phyloP scores from a whole-genome alignment of 2,888 invertebrate species.

The Patella ulyssiponensis region DNA sequence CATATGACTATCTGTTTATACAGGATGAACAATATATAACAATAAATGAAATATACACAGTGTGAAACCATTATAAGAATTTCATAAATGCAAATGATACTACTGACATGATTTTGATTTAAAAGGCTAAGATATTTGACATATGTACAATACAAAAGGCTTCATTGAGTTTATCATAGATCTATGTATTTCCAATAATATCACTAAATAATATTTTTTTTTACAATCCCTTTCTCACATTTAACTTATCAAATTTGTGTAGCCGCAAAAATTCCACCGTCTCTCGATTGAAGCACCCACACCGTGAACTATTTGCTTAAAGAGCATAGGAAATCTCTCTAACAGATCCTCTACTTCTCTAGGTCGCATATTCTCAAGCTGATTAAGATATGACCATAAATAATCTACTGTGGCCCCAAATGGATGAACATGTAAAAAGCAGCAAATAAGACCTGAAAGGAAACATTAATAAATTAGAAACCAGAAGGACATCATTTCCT shows the following conservation, averaged over 20 bases:
- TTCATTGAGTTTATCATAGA: too few species aligned
- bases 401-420: constrained; percentile 92
- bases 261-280: constrained; percentile 89
- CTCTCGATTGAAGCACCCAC: constrained; percentile 89
- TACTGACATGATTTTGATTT: too few species aligned
- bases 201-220: background rate
- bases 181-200: too few species aligned
- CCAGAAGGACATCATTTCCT: too few species aligned
- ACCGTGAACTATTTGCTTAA: constrained; percentile 83
- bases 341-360: constrained; percentile 78
- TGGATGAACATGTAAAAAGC: constrained; percentile 93
- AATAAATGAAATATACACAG: too few species aligned
- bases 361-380: constrained; percentile 81
- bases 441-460: constrained; percentile 81
- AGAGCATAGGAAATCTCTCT: constrained; percentile 84
- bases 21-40: too few species aligned
- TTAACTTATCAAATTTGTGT: constrained; percentile 21
- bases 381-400: constrained; percentile 91
- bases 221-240: background rate
- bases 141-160: too few species aligned
- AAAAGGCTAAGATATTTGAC: too few species aligned
- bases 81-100: too few species aligned
- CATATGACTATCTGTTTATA: too few species aligned
- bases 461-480: background rate
- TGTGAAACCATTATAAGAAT: too few species aligned